These are phyloP conservation scores for Empis stercorea DNA, from an alignment of 2,888 invertebrate genomes.

Conservation along the genomic window DNA sequence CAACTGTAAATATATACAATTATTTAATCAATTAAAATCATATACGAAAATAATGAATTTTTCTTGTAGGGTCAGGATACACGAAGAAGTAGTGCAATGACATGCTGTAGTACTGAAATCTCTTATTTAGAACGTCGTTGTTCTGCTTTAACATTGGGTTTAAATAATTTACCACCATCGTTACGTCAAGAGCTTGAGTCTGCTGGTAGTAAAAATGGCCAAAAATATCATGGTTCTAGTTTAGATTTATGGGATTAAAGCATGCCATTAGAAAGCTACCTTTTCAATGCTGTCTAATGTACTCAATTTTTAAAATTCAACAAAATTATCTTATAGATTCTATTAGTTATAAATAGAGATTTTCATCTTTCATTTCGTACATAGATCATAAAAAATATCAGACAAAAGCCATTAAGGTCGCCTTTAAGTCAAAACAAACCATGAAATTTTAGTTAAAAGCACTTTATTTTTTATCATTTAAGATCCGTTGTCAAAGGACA, in stretches of 20 bases:
- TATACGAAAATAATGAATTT: not conserved
- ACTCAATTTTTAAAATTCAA: no score
- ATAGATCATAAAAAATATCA: no score
- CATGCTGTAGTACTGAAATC: constrained; percentile 74
- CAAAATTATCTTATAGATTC: no score
- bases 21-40: not conserved
- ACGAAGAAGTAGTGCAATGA: constrained; percentile 64
- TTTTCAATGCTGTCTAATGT: no score
- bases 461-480: no score
- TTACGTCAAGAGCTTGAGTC: constrained; percentile 30
- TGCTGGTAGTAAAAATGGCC: constrained; percentile 22
- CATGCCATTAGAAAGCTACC: no score
- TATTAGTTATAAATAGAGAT: no score
- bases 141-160: constrained; percentile 63
- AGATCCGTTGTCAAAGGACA: no score
- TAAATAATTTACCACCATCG: constrained; percentile 43
- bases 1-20: constrained; percentile 23
- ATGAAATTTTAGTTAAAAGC: no score
- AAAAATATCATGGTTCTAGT: constrained; percentile 21
- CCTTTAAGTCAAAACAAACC: no score
- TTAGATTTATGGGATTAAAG: constrained; percentile 42
- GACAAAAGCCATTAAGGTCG: no score
- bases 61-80: constrained; percentile 34
- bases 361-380: no score
- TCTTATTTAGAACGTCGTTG: constrained; percentile 71